Conservation (phyloP, 2,797 vertebrate genomes). For the Pelochelys cantorii region DNA sequence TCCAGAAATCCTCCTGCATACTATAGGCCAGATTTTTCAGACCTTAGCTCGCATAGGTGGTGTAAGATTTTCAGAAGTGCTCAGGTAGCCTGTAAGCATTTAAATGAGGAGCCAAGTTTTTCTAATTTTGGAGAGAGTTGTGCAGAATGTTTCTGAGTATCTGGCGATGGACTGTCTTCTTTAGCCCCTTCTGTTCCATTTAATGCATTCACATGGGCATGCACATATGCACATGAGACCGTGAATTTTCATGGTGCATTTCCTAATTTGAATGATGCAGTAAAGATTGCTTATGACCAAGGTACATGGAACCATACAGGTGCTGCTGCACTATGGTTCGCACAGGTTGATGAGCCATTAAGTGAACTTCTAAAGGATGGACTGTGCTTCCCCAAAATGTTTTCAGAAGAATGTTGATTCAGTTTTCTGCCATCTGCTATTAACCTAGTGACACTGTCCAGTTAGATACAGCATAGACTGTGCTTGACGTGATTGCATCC, state of each 20-base stretch:
- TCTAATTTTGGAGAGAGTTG: not conserved
- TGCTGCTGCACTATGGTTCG: not conserved
- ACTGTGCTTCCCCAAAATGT: not conserved
- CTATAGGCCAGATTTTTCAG: not conserved
- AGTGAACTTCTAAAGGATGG: not conserved
- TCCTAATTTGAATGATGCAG: not conserved
- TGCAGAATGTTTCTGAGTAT: not conserved
- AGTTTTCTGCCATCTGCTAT: not conserved
- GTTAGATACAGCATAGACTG: not conserved
- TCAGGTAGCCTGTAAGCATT: not conserved
- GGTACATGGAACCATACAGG: not conserved
- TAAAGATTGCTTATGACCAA: not conserved
- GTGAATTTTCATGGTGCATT: not conserved
- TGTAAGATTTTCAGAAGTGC: not conserved
- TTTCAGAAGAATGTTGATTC: not conserved
- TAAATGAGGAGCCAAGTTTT: not conserved
- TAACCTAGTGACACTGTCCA: not conserved
- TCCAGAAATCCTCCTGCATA: not conserved
- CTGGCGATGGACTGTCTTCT: not conserved
- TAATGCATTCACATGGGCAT: not conserved
- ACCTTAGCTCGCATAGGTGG: not conserved
- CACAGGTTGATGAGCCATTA: not conserved
- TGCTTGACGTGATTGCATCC: not conserved
- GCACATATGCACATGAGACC: not conserved
- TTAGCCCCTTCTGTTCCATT: not conserved